Base-by-base conservation (phyloP, 2,888 invertebrate species). In the Cryptops parisi region DNA sequence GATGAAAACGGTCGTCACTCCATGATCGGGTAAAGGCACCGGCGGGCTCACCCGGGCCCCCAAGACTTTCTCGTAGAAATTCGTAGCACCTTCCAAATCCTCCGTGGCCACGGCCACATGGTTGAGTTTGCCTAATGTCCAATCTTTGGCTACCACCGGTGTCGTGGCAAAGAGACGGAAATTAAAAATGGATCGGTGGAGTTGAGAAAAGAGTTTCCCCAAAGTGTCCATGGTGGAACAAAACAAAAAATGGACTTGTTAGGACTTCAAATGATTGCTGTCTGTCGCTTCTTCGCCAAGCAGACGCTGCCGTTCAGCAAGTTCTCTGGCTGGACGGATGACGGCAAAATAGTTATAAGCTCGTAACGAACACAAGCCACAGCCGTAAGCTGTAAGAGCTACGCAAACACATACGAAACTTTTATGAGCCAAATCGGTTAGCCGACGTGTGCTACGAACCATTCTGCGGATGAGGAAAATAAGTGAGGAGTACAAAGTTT, bases 1-100 rank as follows among this genome's bases (percentile, higher is more conserved):
- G n/a, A 78, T 73, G 67, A 78, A 78, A 9, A 77, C 76, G 4
- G 76, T 75, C 54, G 72, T 73, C 2, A 78, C 78, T 6, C 77
- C 77, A 67, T 78, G 78, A 9, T 75, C 75, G 21, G 73, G 72
- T 54, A 73, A 70, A 25, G 72, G 58, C 47, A 62, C 59, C 2
- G 63, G 58, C n/a, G 59, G 60, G 56, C 67, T 68, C 3, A 77
- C 75, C 63, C 72, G 68, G 6, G 74, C 76, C 27, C 74, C 74
- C 26, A 77, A 65, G 24, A 74, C 65, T 63, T 76, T 72, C 58
- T 69, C 67, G 63, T 75, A 78, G 55, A 78, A 66, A 9, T 67
- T 61, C 2, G 72, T 63, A 15, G 75, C 64, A 58, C 68, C 71
- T 49, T 73, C 68, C 45, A 77, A 63, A 59, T 76, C 70, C 9